Base-by-base conservation (phyloP, 2,797 vertebrate species). In the Percopsis omiscomaycus region DNA sequence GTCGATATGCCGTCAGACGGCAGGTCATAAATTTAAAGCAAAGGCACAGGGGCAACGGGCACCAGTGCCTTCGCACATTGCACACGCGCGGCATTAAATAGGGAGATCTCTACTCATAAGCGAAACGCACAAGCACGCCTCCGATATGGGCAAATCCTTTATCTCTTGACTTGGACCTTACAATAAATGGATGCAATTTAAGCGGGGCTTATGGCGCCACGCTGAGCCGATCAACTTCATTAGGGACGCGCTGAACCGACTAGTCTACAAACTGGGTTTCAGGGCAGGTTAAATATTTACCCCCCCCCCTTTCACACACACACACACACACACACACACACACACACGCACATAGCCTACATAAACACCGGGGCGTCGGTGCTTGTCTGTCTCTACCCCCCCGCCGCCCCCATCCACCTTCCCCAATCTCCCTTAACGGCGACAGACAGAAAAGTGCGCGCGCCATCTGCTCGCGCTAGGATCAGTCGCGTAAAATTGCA, bases 131-230 rank as follows among this genome's bases (percentile, higher is more conserved):
- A 53, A 28, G 53, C 55, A 50, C 74, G 54, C 63, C 69, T 28
- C 42, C 27, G 4, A 52, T 66, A 51, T 63, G 69, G 69, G 75
- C 67, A 75, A 86, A 88, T 71, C 75, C 73, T 83, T 84, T 74
- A 88, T 77, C 82, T 86, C 50, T 51, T 64, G 14, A 78, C 79
- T 72, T 80, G 32, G 75, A 68, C 79, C 74, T 29, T 50, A 61
- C 84, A 68, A 89, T 81, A 83, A 89, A 91, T 84, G 77, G 79
- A 58, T 60, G 69, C 86, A 89, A 93, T 89, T 6, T 89, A 87
- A 74, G 74, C 46, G 27, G 55, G 63, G 53, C 48, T 86, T 88
- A 59, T 80, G 75, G 74, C 75, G 84, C 79, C 72, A 71, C 71
- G 69, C 64, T 68, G 69, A 81, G 76, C 70, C 70, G 80, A 82